These are phyloP conservation scores for Darevskia mixta DNA, from an alignment of 2,797 vertebrate species.

Conservation along the genomic window DNA sequence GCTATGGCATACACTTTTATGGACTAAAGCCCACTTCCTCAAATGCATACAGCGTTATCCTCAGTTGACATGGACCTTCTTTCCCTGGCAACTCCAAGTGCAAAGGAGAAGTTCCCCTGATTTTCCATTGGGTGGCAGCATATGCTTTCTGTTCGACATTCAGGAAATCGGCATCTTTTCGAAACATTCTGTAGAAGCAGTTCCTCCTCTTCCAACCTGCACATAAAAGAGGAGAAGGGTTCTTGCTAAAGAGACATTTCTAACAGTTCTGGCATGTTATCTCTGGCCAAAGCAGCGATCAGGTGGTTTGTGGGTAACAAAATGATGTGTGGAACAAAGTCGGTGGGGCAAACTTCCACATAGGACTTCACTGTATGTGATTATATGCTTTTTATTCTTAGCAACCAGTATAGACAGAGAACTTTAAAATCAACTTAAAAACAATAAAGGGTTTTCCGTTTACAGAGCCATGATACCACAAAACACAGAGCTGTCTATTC, in stretches of 20 bases:
- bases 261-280: background rate
- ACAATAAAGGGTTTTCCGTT: background rate
- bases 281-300: fast-evolving
- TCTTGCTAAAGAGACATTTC: background rate
- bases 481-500: background rate
- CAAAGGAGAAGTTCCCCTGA: constrained; percentile 34
- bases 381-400: background rate
- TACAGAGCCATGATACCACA: background rate
- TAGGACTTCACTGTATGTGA: background rate
- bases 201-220: fast-evolving
- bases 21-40: no score
- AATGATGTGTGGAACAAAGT: no score
- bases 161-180: background rate
- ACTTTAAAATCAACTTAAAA: background rate
- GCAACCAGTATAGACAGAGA: background rate
- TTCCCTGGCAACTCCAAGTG: background rate
- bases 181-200: fast-evolving
- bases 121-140: constrained; percentile 74
- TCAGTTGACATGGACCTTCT: background rate
- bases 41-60: no score
- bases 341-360: background rate
- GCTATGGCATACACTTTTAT: no score
- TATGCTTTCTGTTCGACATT: constrained; percentile 47
- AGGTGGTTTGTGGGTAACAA: background rate
- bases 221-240: background rate